Conservation (phyloP, 2,797 vertebrate species). For the Sphenodon punctatus region DNA sequence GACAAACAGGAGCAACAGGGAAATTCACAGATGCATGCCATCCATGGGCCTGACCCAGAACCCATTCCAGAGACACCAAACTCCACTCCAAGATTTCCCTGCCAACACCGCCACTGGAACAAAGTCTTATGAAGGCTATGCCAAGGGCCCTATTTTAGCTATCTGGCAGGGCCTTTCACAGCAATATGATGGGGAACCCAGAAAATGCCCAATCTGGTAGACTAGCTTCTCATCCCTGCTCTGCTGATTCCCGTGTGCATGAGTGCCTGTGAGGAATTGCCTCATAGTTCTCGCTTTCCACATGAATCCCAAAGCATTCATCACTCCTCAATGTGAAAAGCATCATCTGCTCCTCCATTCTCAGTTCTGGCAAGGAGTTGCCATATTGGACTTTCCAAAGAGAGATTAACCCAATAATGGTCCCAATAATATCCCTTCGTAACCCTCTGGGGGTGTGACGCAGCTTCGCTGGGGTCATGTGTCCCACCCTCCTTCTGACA, state of each 20-base stretch:
- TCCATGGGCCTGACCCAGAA: not conserved
- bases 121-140: not conserved
- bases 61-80: not conserved
- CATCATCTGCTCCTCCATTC: not conserved
- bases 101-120: not conserved
- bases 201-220: accelerated
- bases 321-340: not conserved
- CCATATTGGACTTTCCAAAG: not conserved
- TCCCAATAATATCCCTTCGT: accelerated
- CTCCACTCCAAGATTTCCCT: not conserved
- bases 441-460: accelerated
- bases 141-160: not conserved
- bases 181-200: not conserved
- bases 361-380: not conserved
- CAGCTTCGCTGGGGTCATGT: not conserved
- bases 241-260: not conserved
- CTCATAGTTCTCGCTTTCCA: not conserved
- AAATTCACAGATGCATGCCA: not conserved
- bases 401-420: not conserved
- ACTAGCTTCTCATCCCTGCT: not conserved
- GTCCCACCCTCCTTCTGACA: not conserved
- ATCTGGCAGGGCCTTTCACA: not conserved
- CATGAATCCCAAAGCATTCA: not conserved
- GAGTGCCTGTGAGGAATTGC: not conserved
- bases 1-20: slow-evolving; percentile 9